phyloP scores from a whole-genome alignment of 1,140 invertebrate genomes.

The Nephila pilipes region DNA sequence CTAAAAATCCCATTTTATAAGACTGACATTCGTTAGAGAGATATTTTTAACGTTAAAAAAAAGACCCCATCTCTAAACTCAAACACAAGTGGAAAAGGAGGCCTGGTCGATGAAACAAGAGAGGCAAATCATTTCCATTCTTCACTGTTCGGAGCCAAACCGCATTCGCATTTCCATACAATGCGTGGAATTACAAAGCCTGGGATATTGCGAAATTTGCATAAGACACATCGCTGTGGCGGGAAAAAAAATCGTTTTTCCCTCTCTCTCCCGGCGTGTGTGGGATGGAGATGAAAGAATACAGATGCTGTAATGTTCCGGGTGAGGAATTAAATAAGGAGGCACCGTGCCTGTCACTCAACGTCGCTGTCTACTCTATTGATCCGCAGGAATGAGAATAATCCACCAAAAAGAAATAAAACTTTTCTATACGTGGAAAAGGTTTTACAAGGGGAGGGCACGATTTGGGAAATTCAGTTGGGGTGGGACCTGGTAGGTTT shows the following conservation, averaged over 20 bases:
- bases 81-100: too few species aligned
- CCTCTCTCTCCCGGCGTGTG: neutral
- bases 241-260: neutral
- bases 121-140: conserved; percentile 11
- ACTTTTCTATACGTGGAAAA: too few species aligned
- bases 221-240: neutral
- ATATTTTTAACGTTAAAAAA: too few species aligned
- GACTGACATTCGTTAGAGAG: too few species aligned
- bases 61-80: neutral
- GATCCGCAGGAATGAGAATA: neutral
- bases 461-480: too few species aligned
- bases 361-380: neutral
- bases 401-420: too few species aligned
- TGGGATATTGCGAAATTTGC: conserved; percentile 10
- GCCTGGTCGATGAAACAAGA: neutral
- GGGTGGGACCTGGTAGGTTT: too few species aligned
- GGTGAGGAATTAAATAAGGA: conserved; percentile 4
- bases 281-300: conserved; percentile 24
- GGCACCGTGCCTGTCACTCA: neutral
- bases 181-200: neutral
- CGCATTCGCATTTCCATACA: conserved; percentile 12
- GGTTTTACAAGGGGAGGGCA: too few species aligned
- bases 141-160: neutral
- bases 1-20: too few species aligned
- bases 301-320: neutral